phyloP scores from a whole-genome alignment of 2,797 vertebrate genomes.

The Takifugu rubripes region DNA sequence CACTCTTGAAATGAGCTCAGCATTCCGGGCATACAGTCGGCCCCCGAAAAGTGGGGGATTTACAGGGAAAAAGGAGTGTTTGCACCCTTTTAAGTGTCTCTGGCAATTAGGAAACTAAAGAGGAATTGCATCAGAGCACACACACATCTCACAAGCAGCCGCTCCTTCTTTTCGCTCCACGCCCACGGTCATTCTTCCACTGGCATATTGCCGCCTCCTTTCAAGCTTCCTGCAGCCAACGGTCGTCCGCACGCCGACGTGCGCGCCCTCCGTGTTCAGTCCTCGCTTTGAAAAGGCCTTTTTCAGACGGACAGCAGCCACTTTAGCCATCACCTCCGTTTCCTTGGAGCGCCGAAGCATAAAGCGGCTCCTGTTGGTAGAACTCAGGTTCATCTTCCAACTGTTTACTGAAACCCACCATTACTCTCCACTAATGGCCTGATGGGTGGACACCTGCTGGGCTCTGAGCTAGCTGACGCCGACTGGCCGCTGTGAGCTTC shows the following conservation, averaged over 20 bases:
- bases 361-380: constrained; percentile 1
- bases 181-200: constrained; percentile 51
- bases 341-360: constrained; percentile 19
- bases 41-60: constrained; percentile 64
- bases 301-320: not conserved
- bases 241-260: too few relatives aligned
- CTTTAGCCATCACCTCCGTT: constrained; percentile 35
- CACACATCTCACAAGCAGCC: constrained; percentile 49
- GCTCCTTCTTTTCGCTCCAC: constrained; percentile 46
- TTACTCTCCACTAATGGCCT: constrained; percentile 16
- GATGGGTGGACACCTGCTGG: constrained; percentile 24
- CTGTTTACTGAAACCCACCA: constrained; percentile 11
- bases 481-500: constrained; percentile 11
- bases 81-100: constrained; percentile 50
- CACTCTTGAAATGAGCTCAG: constrained; percentile 59
- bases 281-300: constrained; percentile 19
- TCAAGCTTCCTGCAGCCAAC: constrained; percentile 20
- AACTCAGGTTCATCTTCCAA: constrained; percentile 18
- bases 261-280: too few relatives aligned
- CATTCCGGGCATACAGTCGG: constrained; percentile 50
- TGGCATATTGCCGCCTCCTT: constrained; percentile 35
- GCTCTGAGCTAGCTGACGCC: constrained; percentile 12
- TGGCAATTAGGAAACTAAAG: constrained; percentile 60
- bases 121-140: constrained; percentile 55
- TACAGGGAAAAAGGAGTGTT: constrained; percentile 51